Evolutionary conservation across 2,113 vertebrate genomes (phyloP), one percentile per base, ranked within the genome.

Genomic region (Mionectes macconnelli): DNA sequence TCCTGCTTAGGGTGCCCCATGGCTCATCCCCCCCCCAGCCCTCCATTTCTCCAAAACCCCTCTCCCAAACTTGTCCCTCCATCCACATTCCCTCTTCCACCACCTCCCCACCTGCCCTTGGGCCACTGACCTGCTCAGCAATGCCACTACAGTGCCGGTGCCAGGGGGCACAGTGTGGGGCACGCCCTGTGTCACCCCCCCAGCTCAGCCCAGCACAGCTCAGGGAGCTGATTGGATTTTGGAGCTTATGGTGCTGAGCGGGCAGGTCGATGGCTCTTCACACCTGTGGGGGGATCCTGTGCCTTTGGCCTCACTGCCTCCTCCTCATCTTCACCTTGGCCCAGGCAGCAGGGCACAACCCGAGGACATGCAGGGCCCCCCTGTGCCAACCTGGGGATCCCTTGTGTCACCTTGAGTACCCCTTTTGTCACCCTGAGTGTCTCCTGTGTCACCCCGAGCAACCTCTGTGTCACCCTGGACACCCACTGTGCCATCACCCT

Each of bases 131-230:
- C 35, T 2, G 1, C 53, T 35, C 4, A 21, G 25, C 2, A 3
- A 20, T 12, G 1, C 11, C 14, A 4, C 52, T 5, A 12, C 1
- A 2, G 25, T 11, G 25, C 15, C 1, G 2, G 25, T 11, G 25
- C 15, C 0, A 2, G 37, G 20, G 33, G 35, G 0, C 15, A 14
- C 6, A 9, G 40, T 0, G 9, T 16, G 47, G 49, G 76, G 30
- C 40, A n/a, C 9, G 8, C 18, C 33, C 31, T 9, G 30, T 5
- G 50, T 39, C 13, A 3, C 22, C 30, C 63, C 63, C 23, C 1
- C 3, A 3, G 28, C 33, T 18, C 45, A 3, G 25, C 23, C 30
- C 3, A 2, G 31, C n/a, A 2, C 23, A 3, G 72, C 49, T 91
- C 67, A 37, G 73, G 81, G 67, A 9, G 1, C 83, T 70, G 87